Conservation (phyloP, 2,113 vertebrate genomes). For the Nyctibius bracteatus region DNA sequence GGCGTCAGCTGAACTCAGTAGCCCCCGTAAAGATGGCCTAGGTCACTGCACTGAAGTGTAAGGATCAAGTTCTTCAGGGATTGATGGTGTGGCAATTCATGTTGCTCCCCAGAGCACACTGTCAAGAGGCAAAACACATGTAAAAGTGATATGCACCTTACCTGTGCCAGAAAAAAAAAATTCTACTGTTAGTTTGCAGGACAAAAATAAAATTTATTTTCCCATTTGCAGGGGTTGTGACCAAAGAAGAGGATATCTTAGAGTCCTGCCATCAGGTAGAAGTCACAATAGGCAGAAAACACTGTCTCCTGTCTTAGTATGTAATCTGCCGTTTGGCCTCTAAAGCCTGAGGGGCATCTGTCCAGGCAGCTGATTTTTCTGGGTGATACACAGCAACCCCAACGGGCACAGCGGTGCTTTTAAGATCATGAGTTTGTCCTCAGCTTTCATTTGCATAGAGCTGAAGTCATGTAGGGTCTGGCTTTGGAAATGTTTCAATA, state of each 20-base stretch:
- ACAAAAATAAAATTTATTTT: background rate
- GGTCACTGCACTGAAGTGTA: background rate
- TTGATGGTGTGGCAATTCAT: accelerated
- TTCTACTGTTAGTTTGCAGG: background rate
- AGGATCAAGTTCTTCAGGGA: background rate
- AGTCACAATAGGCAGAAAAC: background rate
- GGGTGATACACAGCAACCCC: background rate
- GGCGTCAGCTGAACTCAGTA: background rate
- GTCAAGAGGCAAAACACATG: background rate
- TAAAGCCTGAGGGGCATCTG: background rate
- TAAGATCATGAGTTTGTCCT: background rate
- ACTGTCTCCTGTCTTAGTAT: background rate
- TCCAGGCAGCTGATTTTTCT: background rate
- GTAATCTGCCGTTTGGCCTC: background rate
- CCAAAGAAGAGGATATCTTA: background rate
- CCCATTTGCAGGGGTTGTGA: background rate
- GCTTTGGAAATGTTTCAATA: background rate
- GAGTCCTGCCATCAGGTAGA: background rate
- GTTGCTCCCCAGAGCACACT: background rate
- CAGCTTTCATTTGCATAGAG: background rate
- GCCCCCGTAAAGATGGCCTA: background rate
- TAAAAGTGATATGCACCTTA: background rate
- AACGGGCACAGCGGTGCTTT: background rate
- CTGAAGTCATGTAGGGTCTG: background rate
- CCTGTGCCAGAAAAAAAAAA: background rate